These are phyloP conservation scores for Bos indicus DNA, from an alignment of 2,113 vertebrate species.

Conservation along the genomic window DNA sequence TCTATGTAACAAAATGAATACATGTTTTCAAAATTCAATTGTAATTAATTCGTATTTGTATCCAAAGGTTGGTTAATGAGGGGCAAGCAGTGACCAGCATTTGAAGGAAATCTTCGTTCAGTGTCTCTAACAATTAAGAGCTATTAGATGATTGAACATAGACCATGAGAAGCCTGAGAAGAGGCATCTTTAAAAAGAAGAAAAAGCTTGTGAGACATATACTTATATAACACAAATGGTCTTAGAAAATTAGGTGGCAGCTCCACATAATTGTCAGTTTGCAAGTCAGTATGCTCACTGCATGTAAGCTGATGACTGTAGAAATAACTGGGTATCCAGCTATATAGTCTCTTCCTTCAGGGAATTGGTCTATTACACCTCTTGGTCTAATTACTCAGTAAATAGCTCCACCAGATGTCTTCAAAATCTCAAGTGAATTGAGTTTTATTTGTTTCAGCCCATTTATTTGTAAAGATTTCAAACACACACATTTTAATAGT, in stretches of 20 bases:
- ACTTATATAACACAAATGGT: background rate
- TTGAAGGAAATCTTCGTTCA: background rate
- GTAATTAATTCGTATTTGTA: background rate
- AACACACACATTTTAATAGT: conserved; percentile 68
- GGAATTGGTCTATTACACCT: conserved; percentile 65
- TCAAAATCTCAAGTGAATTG: conserved; percentile 73
- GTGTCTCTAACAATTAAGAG: background rate
- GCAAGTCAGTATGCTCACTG: conserved; percentile 25
- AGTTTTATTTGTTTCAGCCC: conserved; percentile 79
- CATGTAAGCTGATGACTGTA: conserved; percentile 59
- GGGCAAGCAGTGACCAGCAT: background rate
- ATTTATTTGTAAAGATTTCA: conserved; percentile 77
- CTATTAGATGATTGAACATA: background rate
- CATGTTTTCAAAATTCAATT: background rate
- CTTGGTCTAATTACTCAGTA: conserved; percentile 79
- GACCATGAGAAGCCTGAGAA: background rate
- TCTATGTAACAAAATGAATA: background rate
- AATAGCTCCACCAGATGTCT: conserved; percentile 77
- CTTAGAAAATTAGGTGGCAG: background rate
- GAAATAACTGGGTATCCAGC: conserved; percentile 67
- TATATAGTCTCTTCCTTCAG: conserved; percentile 53
- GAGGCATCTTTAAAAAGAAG: background rate
- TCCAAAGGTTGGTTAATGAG: background rate
- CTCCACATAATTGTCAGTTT: background rate
- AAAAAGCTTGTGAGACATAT: background rate